Evolutionary conservation across 2,797 vertebrate species (phyloP), one percentile per base, ranked within the genome.

Genomic region (Platyrinchus mystaceus): DNA sequence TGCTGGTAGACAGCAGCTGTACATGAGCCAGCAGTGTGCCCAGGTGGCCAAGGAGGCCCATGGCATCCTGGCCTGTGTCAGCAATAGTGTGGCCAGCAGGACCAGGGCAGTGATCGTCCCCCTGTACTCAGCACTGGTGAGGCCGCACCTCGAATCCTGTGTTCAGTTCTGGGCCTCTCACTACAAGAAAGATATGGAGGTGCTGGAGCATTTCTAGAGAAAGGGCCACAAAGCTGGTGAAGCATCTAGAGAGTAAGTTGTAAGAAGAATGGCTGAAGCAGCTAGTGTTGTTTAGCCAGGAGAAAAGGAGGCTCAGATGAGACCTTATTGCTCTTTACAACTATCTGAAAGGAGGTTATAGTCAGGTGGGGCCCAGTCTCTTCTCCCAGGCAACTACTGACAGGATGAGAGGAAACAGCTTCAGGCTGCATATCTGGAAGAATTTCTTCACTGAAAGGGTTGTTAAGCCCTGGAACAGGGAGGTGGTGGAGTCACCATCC

Each of bases 121-220:
- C 5, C n/a, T 58, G 24, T 30, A 18, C 14, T 39, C 0, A 0
- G 52, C 13, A 30, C n/a, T 18, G n/a, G 6, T 7, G 20, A 66
- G 5, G 19, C 7, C 5, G 1, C 27, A 37, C 7, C 13, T 80
- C 0, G 0, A 66, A 59, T 26, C 7, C 1, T 46, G 14, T 39
- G 39, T 8, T 7, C 28, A n/a, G 12, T 28, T 39, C 2, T 60
- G 26, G 8, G 21, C 5, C 17, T 2, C 6, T 81, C 10, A 27
- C 1, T 27, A 0, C 13, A 47, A 23, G 24, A 46, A 46, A 3
- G 47, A 74, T 6, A 27, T 1, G 4, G 8, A 36, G 8, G 5
- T 34, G 62, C 55, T 75, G 22, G 24, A 67, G 30, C 1, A 0
- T 4, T 30, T 6, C 26, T 26, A 67, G 41, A 68, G 41, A 89